Evolutionary conservation across 2,113 vertebrate genomes (phyloP).

Genomic region (Prietella phreatophila): DNA sequence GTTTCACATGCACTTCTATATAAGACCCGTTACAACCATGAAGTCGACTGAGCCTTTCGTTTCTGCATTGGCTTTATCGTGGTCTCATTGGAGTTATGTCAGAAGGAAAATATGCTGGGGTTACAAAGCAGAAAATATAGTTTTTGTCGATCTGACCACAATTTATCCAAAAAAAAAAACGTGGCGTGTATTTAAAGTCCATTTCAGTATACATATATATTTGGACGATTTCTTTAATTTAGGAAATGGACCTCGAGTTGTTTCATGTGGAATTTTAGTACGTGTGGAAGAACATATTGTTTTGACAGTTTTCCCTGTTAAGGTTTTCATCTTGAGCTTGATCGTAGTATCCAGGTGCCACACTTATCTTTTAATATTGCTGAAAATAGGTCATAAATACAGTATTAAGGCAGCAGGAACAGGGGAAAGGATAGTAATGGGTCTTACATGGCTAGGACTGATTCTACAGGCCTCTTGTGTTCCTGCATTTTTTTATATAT

Average conservation of each 20-base stretch:
- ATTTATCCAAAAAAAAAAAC: background rate
- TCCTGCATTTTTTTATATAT: conserved; percentile 63
- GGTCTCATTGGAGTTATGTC: background rate
- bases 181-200: background rate
- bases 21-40: conserved; percentile 78
- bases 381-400: conserved; percentile 2
- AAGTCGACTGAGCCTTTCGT: conserved; percentile 40
- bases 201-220: background rate
- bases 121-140: background rate
- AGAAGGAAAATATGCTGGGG: background rate
- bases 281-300: background rate
- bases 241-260: background rate
- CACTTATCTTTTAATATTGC: background rate
- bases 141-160: background rate
- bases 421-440: conserved; percentile 68
- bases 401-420: conserved; percentile 3
- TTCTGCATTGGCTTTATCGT: conserved; percentile 37
- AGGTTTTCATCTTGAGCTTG: background rate
- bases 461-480: conserved; percentile 79
- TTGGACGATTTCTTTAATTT: background rate
- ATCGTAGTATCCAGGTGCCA: background rate
- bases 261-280: background rate
- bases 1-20: conserved; percentile 79
- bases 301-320: background rate
- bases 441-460: conserved; percentile 79